A percentile compares a stretch with the other conserved stretches of the same genome.
Conservation (phyloP, 2,113 vertebrate species). For the Quiscalus mexicanus region DNA sequence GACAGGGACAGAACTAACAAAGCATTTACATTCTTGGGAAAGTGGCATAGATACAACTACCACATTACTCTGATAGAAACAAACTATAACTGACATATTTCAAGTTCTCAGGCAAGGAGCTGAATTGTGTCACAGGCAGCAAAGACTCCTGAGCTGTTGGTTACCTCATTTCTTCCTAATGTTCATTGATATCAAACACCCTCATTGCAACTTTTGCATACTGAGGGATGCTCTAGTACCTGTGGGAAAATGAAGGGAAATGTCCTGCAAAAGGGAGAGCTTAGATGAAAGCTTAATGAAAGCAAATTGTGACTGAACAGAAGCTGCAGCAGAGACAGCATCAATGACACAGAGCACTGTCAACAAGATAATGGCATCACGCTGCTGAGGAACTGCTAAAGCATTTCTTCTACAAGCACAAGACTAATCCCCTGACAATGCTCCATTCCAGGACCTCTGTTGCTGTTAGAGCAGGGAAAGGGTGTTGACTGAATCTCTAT, state of each 20-base stretch:
- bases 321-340: background rate
- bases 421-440: slow-evolving; percentile 38
- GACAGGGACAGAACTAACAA: slow-evolving; percentile 60
- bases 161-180: background rate
- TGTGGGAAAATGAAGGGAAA: background rate
- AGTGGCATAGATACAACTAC: slow-evolving; percentile 45
- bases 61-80: slow-evolving; percentile 50
- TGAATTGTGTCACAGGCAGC: background rate
- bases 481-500: background rate
- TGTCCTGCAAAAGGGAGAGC: background rate
- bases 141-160: background rate
- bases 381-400: slow-evolving; percentile 27
- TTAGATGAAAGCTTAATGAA: background rate
- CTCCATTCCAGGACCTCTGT: background rate
- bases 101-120: background rate
- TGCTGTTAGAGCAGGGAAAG: background rate
- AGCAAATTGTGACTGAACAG: background rate
- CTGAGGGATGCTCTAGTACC: background rate
- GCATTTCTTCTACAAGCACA: slow-evolving; percentile 49
- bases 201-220: background rate
- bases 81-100: slow-evolving; percentile 11
- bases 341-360: slow-evolving; percentile 25
- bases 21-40: slow-evolving; percentile 63
- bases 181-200: background rate
- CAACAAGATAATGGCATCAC: slow-evolving; percentile 21